Base-by-base conservation (phyloP, 2,888 invertebrate species). In the Micoletzkya japonica region DNA sequence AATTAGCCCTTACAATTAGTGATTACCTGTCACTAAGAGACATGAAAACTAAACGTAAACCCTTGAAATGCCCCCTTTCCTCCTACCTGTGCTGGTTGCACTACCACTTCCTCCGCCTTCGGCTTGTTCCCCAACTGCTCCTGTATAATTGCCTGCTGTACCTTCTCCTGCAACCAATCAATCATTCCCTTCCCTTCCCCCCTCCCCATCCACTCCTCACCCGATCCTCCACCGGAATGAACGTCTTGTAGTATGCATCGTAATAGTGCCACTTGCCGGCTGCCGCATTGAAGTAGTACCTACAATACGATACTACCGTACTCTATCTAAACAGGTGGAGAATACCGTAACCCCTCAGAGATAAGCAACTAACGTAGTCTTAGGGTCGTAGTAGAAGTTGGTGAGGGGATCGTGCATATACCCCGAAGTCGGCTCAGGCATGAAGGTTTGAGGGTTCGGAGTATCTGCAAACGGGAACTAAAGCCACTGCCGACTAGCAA, bases 321-420 rank as follows among this genome's bases (percentile, higher is more conserved):
- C 24, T 17, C 34, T 56, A 14, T 30, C 17, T n/a, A 10, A 17
- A 56, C 56, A 7, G 50, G 50, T 56, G 24, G n/a, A 20, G 17
- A 20, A 30, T 52, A 57, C 34, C 57, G 34, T 57, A 54, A 17
- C 57, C 58, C 36, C 24, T 4, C n/a, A n/a, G n/a, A n/a, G n/a
- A n/a, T n/a, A n/a, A n/a, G 6, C n/a, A n/a, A 44, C 39, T 44
- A 30, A 61, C 30, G 14, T 56, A 10, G 69, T 93, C 80, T 91
- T 93, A 0, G 94, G 91, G 88, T 98, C 98, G 86, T 96, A 99
- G 87, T 97, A 98, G 24, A 97, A 89, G 0, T 93, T 93, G 0
- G 97, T 95, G 1, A 90, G 88, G 0, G 93, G 91, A 87, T 98
- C 97, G 86, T 94, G 96, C 85, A 96, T 96, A 86, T 94, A 97